Conservation (phyloP, 2,113 vertebrate species). For the Dicaeum eximium region DNA sequence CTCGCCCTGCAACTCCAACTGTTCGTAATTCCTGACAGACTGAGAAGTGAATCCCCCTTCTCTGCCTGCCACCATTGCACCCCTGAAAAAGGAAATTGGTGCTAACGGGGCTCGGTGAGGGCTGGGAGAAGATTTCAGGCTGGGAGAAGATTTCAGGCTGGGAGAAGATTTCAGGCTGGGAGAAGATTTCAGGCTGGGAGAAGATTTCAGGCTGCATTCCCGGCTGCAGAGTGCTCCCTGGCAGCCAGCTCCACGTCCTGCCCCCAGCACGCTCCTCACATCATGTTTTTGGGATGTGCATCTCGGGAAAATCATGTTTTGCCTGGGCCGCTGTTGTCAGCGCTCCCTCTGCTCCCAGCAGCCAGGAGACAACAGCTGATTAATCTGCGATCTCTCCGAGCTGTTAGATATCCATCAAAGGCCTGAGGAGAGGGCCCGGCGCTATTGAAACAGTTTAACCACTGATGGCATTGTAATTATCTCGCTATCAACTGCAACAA, state of each 20-base stretch:
- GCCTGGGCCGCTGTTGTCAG: neutral
- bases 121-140: neutral
- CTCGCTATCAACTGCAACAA: conserved; percentile 42
- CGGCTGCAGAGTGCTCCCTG: neutral
- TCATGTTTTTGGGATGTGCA: too few relatives aligned
- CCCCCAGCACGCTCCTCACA: accelerated
- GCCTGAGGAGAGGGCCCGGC: neutral
- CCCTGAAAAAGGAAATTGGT: neutral
- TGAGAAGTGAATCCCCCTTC: neutral
- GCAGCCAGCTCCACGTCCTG: neutral
- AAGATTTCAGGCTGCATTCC: neutral
- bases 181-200: too few relatives aligned
- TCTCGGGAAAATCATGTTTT: neutral
- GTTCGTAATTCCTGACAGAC: neutral
- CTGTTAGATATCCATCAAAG: conserved; percentile 8
- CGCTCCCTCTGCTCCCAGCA: neutral
- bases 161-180: too few relatives aligned
- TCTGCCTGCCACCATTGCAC: neutral
- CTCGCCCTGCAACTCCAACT: neutral
- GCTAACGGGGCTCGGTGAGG: accelerated
- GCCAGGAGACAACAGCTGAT: neutral
- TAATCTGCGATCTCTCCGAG: too few relatives aligned
- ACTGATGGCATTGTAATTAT: conserved; percentile 54
- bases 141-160: too few relatives aligned
- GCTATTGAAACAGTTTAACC: conserved; percentile 44